Base-by-base conservation (phyloP, 2,888 invertebrate species). In the Villa cingulata region DNA sequence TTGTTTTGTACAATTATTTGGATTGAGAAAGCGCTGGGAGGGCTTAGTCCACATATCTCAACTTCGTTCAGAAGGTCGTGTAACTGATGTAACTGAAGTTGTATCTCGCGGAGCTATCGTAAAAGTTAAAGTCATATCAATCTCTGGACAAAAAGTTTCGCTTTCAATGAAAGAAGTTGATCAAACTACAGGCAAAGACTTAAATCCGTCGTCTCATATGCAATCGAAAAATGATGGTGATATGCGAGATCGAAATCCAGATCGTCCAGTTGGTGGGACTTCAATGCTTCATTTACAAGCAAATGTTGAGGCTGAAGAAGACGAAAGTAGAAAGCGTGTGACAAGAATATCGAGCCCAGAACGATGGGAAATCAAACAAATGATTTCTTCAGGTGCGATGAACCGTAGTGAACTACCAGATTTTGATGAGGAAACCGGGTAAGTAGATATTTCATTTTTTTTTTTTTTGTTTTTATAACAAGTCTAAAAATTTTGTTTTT, bases 101-200 rank as follows among this genome's bases (percentile, higher is more conserved):
- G 90, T 97, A 0, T 77, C 78, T 18, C 76, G 90, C 54, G 94
- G 92, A 1, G 86, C 89, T 56, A 86, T 80, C 70, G 91, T 95
- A 0, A 86, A 85, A 71, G 86, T 89, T 0, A 94, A 97, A 75
- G 91, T 96, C 1, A 70, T 95, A 48, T 89, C 89, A 16, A 78
- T 94, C 32, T 85, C 87, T n/a, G 94, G 92, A 0, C 89, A 90
- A 62, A 97, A 95, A 69, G 87, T 90, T 1, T 95, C 96, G 2
- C 73, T 97, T 3, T 91, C 91, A 0, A 92, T 97, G 85, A 96
- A 95, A 71, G 96, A 99, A 70, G 98, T 96, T 0, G 91, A 97
- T 64, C 98, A 99, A 68, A 80, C 81, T 18, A 86, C 85, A 1
- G 98, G 98, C 0, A 83, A 83, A 62, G 98, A 99, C 72, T 71